Evolutionary conservation across 2,113 vertebrate genomes (phyloP).

Genomic region (Cephalopholis sonnerati): DNA sequence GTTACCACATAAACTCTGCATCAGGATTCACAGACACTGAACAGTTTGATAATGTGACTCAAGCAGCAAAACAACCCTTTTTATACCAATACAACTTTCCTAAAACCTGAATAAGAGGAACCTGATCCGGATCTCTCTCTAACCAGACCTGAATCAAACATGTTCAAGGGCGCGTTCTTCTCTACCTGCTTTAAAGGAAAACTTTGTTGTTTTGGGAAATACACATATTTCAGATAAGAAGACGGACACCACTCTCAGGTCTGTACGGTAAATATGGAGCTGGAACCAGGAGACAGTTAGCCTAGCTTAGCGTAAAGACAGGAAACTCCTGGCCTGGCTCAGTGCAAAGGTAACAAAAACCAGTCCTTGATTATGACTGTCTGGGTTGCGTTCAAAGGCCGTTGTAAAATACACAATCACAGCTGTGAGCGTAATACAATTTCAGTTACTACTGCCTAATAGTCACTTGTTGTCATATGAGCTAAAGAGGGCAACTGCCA

Average conservation of each 20-base stretch:
- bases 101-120: slow-evolving; percentile 23
- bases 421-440: too few relatives aligned
- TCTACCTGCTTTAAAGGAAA: neutral
- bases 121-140: neutral
- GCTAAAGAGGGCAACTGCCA: too few relatives aligned
- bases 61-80: slow-evolving; percentile 14
- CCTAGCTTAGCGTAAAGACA: slow-evolving; percentile 1
- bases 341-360: too few relatives aligned
- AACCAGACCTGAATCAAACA: slow-evolving; percentile 4
- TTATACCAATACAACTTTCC: slow-evolving; percentile 1
- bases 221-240: neutral
- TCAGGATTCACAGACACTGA: neutral
- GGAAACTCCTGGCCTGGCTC: neutral
- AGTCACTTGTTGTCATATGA: too few relatives aligned
- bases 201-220: neutral
- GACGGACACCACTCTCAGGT: neutral
- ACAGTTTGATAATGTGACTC: neutral
- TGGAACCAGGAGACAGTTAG: neutral
- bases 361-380: too few relatives aligned
- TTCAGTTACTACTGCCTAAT: too few relatives aligned
- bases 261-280: neutral
- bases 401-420: too few relatives aligned
- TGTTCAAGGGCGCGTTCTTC: neutral
- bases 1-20: neutral
- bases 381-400: too few relatives aligned